A percentile compares a stretch with the other conserved stretches of the same genome.
phyloP scores from a whole-genome alignment of 2,797 vertebrate genomes.

The Artibeus jamaicensis region DNA sequence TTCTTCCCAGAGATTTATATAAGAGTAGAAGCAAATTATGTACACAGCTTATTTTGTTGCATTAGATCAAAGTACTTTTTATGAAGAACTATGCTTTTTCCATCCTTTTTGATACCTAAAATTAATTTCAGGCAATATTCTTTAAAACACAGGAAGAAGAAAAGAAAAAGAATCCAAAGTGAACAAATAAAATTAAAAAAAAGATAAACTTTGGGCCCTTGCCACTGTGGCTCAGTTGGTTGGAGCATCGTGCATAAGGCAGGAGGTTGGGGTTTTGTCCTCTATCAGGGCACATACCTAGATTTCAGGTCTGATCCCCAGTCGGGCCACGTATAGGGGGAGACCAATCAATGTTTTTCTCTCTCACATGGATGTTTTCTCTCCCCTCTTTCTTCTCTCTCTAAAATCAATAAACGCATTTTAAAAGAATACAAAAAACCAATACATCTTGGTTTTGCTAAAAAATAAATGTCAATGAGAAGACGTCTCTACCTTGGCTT shows the following conservation, averaged over 20 bases:
- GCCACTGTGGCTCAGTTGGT: not conserved
- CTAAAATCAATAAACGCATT: not conserved
- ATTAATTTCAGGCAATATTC: not conserved
- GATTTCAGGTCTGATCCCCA: not conserved
- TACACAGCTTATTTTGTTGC: not conserved
- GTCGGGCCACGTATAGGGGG: not conserved
- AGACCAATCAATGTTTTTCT: not conserved
- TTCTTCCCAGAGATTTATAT: not conserved
- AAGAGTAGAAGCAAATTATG: not conserved
- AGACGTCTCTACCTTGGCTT: not conserved
- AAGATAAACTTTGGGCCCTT: not conserved
- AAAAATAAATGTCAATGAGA: not conserved
- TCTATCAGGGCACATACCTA: not conserved
- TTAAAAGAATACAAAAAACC: not conserved
- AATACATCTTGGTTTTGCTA: not conserved
- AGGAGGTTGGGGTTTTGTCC: not conserved
- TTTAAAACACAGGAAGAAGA: not conserved
- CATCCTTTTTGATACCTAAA: not conserved
- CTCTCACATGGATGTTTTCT: not conserved
- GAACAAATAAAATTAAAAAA: not conserved
- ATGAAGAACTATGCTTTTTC: not conserved
- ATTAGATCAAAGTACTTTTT: conserved; percentile 1
- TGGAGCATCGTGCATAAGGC: not conserved
- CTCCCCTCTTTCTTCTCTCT: not conserved
- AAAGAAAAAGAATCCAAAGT: not conserved